Evolutionary conservation across 2,113 vertebrate genomes (phyloP), one percentile per base, ranked within the genome.

Genomic region (Vulpes lagopus): DNA sequence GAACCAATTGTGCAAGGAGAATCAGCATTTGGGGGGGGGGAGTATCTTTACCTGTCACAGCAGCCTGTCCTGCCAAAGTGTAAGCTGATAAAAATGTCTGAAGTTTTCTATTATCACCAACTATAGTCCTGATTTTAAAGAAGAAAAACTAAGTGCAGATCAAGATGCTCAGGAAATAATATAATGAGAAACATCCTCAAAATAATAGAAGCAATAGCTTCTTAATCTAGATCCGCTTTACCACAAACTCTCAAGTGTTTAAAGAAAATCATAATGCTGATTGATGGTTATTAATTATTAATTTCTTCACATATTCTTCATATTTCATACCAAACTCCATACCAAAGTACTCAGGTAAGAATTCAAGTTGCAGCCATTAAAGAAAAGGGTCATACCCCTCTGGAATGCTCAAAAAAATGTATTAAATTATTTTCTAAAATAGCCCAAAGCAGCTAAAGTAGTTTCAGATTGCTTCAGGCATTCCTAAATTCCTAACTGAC

Each of bases 361-460:
- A 80, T 86, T 43, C 27, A 49, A 87, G 43, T 14, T 79, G n/a
- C 1, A 93, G 60, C n/a, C 67, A 60, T 86, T 89, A 94, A 73
- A 30, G 55, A 35, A 95, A 97, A 93, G 73, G 79, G 74, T 57
- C 91, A 80, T 53, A n/a, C 4, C 32, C 53, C n/a, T 96, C 83
- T 95, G 89, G 73, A 96, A 94, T 96, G 57, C 79, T 43, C 59
- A 60, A 30, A 95, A 95, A 84, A 94, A 69, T 14, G 16, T 53
- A 97, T 69, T 73, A 97, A 96, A 95, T 97, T 97, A 98, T 95
- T 98, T 97, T 95, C 92, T 88, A 95, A 98, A 98, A 97, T 97
- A 96, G 94, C 96, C 90, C 89, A 95, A 94, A 96, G 92, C 93
- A 78, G 23, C 74, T 96, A 69, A 82, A 82, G 83, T 96, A 43